phyloP scores from a whole-genome alignment of 2,888 invertebrate species.

The Drosophila acutilabella region DNA sequence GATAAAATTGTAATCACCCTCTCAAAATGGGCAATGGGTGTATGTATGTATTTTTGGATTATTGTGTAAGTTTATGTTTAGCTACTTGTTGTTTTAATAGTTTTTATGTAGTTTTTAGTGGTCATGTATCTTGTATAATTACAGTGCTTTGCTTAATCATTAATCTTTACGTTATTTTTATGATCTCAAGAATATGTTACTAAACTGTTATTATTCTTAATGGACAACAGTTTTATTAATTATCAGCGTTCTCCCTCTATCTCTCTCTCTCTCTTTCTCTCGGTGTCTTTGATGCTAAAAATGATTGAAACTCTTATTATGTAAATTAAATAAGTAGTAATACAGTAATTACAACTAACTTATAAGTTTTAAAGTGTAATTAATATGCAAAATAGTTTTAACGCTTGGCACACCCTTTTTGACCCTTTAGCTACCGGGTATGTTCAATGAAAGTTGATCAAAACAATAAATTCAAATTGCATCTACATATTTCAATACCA shows the following conservation, averaged over 20 bases:
- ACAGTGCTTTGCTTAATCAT: background rate
- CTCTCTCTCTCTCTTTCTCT: too few species aligned
- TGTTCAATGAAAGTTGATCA: slow-evolving; percentile 19
- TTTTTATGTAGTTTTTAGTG: background rate
- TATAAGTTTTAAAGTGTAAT: too few species aligned
- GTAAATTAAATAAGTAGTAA: too few species aligned
- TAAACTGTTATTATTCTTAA: too few species aligned
- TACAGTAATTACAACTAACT: too few species aligned
- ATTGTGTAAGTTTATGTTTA: background rate
- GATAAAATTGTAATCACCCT: background rate
- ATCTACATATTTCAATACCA: slow-evolving; percentile 60
- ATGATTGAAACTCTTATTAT: too few species aligned
- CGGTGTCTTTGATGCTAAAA: too few species aligned
- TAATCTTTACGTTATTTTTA: background rate
- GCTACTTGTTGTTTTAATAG: slow-evolving; percentile 1
- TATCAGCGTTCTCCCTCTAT: too few species aligned
- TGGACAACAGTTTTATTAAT: too few species aligned
- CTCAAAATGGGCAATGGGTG: too few species aligned
- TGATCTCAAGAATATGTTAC: background rate
- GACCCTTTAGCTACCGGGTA: slow-evolving; percentile 2
- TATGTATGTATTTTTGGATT: background rate
- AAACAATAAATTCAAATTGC: slow-evolving; percentile 38
- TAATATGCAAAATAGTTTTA: too few species aligned
- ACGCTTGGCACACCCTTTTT: background rate
- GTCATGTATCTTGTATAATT: too few species aligned